Conservation (phyloP, 2,888 invertebrate genomes). For the Xestobium rufovillosum region DNA sequence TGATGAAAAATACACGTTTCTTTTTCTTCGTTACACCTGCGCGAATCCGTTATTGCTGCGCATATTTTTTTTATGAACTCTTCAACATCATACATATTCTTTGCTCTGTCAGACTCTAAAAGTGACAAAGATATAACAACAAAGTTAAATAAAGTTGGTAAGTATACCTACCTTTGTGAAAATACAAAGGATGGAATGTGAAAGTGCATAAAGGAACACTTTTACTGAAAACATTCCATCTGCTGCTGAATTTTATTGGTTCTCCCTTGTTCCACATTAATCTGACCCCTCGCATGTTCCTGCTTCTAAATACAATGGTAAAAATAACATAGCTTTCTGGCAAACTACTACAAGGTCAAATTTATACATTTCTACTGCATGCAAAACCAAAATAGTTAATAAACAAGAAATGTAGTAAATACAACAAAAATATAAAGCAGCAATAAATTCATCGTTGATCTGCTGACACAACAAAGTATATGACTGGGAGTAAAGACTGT, state of each 20-base stretch:
- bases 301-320: constrained; percentile 50
- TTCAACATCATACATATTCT: constrained; percentile 52
- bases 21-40: constrained; percentile 27
- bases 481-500: too few species aligned
- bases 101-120: constrained; percentile 35
- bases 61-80: constrained; percentile 52
- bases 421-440: not conserved
- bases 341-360: too few species aligned
- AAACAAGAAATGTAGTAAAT: constrained; percentile 1
- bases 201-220: constrained; percentile 73
- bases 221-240: constrained; percentile 79
- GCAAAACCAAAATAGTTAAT: constrained; percentile 5
- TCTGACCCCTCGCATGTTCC: constrained; percentile 67
- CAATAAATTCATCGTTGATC: too few species aligned
- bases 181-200: constrained; percentile 71
- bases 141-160: constrained; percentile 17
- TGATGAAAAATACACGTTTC: constrained; percentile 53
- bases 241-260: constrained; percentile 57
- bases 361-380: too few species aligned
- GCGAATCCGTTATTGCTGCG: constrained; percentile 46
- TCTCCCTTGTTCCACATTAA: constrained; percentile 71
- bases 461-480: too few species aligned
- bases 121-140: constrained; percentile 14
- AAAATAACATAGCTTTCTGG: too few species aligned
- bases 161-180: constrained; percentile 56